Conservation (phyloP, 2,888 invertebrate species). For the Calameuta filiformis region DNA sequence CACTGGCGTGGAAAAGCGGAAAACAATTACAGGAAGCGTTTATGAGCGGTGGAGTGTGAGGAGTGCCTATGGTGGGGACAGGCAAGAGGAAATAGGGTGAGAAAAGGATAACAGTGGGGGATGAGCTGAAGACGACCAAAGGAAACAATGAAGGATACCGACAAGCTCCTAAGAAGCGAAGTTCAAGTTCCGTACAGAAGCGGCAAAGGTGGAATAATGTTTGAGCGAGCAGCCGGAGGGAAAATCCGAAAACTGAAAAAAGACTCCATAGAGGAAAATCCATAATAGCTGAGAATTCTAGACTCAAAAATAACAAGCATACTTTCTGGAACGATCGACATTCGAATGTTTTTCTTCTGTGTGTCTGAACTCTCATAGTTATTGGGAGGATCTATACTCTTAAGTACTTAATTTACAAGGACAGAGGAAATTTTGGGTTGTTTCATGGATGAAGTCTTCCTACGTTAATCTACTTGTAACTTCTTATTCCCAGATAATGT, state of each 20-base stretch:
- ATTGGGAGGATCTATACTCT: neutral
- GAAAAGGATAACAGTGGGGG: conserved; percentile 16
- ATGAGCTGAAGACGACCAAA: neutral
- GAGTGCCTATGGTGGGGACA: conserved; percentile 1
- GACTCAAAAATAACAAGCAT: neutral
- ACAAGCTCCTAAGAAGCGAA: neutral
- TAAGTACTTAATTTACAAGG: neutral
- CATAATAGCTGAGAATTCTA: neutral
- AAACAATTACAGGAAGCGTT: conserved; percentile 33
- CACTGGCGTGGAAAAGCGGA: conserved; percentile 30
- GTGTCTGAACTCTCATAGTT: neutral
- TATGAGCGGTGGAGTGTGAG: neutral
- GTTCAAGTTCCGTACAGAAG: conserved; percentile 11
- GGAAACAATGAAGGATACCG: neutral
- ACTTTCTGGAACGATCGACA: neutral
- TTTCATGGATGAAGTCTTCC: neutral
- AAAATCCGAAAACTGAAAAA: conserved; percentile 22
- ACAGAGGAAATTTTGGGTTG: neutral
- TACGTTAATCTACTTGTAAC: neutral
- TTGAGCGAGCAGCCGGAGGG: conserved; percentile 22
- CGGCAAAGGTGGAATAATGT: conserved; percentile 23
- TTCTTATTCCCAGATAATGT: neutral
- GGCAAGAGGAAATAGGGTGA: conserved; percentile 23
- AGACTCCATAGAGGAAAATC: neutral
- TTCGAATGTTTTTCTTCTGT: neutral